phyloP scores from a whole-genome alignment of 2,888 invertebrate genomes.

The Polia nebulosa region DNA sequence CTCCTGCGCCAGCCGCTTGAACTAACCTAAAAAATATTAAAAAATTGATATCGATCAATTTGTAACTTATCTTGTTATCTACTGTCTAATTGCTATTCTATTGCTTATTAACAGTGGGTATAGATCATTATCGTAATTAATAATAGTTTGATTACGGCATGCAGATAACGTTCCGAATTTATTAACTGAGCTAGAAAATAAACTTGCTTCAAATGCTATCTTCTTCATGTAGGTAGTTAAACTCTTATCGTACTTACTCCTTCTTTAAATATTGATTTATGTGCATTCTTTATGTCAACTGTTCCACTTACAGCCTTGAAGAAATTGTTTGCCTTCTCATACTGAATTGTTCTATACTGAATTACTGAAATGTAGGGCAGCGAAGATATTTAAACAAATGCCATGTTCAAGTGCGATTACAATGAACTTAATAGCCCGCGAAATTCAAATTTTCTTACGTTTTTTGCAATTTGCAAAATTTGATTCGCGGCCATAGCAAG shows the following conservation, averaged over 20 bases:
- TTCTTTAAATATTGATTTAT: constrained; percentile 48
- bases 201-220: constrained; percentile 8
- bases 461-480: no score
- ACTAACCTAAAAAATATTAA: no score
- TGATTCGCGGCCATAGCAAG: no score
- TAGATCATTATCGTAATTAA: constrained; percentile 20
- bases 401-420: constrained; percentile 4
- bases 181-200: constrained; percentile 6
- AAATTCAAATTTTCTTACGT: no score
- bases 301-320: constrained; percentile 42
- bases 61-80: constrained; percentile 32
- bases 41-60: constrained; percentile 5
- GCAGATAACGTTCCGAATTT: constrained; percentile 17
- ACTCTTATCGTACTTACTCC: constrained; percentile 27
- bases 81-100: constrained; percentile 1
- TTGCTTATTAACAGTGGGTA: constrained; percentile 29
- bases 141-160: neutral
- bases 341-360: constrained; percentile 32
- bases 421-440: no score
- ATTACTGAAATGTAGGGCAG: constrained; percentile 42
- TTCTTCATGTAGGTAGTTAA: constrained; percentile 9
- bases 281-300: constrained; percentile 33
- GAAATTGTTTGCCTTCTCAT: constrained; percentile 48
- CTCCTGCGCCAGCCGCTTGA: constrained; percentile 13
- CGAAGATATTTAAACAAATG: constrained; percentile 48